Conservation (phyloP, 2,113 vertebrate species). For the Chascanopsetta lugubris region DNA sequence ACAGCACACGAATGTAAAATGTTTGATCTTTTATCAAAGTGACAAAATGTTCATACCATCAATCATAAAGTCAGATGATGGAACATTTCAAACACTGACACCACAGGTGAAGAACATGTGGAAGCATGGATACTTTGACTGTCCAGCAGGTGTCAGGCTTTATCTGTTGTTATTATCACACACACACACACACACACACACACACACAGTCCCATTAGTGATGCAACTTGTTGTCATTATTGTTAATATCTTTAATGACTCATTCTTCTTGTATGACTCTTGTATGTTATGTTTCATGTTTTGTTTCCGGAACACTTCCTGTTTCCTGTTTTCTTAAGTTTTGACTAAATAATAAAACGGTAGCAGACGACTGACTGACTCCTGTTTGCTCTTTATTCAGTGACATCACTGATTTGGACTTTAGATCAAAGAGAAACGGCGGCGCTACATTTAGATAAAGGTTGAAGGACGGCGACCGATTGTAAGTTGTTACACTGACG, state of each 20-base stretch:
- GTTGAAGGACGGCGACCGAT: too few species aligned
- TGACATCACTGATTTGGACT: too few species aligned
- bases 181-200: too few species aligned
- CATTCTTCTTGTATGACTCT: neutral
- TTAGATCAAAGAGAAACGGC: too few species aligned
- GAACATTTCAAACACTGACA: neutral
- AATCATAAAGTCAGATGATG: neutral
- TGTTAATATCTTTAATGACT: neutral
- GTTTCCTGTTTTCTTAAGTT: slow-evolving; percentile 46
- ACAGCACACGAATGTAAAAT: slow-evolving; percentile 3
- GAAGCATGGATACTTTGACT: too few species aligned
- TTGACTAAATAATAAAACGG: slow-evolving; percentile 47
- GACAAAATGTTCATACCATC: neutral
- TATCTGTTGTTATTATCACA: too few species aligned
- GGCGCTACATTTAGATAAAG: too few species aligned
- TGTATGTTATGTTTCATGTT: neutral
- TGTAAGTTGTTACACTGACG: too few species aligned
- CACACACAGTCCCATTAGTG: neutral
- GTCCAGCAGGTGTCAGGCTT: neutral
- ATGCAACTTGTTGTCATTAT: slow-evolving; percentile 1
- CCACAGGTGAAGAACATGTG: too few species aligned
- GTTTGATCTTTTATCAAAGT: neutral
- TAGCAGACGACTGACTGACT: slow-evolving; percentile 24
- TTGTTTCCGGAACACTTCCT: slow-evolving; percentile 9
- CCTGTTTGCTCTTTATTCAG: neutral